phyloP scores from a whole-genome alignment of 2,113 vertebrate genomes.

The Myiozetetes cayanensis region DNA sequence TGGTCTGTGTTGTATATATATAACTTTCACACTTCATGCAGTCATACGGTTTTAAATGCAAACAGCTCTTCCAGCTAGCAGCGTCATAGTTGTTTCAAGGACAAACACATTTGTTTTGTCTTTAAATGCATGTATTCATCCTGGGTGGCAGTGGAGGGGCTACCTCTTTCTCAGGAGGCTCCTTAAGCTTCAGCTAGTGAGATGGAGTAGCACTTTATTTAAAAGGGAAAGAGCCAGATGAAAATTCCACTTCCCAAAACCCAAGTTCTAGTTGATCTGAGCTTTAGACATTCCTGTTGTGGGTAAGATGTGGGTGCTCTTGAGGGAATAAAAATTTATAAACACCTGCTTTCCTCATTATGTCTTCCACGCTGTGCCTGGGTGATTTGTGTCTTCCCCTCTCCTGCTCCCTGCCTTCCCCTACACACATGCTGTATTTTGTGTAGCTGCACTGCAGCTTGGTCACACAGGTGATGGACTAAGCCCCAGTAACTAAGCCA shows the following conservation, averaged over 20 bases:
- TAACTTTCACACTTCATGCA: neutral
- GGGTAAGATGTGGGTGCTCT: neutral
- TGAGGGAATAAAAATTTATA: neutral
- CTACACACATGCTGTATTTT: neutral
- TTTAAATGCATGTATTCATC: neutral
- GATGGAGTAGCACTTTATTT: neutral
- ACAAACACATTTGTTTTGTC: slow-evolving; percentile 16
- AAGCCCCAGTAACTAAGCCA: neutral
- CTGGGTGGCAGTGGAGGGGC: neutral
- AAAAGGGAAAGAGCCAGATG: neutral
- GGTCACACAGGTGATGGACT: neutral
- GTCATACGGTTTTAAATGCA: neutral
- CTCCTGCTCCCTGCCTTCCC: neutral
- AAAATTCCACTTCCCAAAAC: neutral
- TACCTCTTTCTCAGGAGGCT: neutral
- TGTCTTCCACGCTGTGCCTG: neutral
- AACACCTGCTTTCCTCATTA: neutral
- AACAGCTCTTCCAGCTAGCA: neutral
- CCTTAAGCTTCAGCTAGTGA: neutral
- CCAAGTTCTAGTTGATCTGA: neutral
- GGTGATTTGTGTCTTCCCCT: neutral
- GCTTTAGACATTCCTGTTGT: neutral
- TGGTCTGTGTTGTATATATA: neutral
- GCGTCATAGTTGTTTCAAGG: neutral
- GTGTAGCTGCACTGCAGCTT: neutral